Conservation (phyloP, 2,888 invertebrate genomes). For the Meiosimyza platycephala region DNA sequence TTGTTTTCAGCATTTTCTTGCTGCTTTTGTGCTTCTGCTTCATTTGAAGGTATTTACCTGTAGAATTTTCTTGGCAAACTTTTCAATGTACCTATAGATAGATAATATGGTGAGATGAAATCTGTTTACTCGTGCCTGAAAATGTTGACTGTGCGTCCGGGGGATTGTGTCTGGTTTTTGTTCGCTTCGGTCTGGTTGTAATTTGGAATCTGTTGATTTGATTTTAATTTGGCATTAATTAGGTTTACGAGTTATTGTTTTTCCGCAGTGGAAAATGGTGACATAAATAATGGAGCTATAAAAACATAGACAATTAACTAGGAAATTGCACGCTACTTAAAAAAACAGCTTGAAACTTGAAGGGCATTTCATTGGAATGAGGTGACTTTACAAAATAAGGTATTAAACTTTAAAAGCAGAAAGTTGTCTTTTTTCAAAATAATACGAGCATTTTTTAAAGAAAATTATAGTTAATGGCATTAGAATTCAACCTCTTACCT, state of each 20-base stretch:
- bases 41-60: background rate
- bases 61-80: slow-evolving; percentile 13
- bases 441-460: too few relatives aligned
- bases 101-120: slow-evolving; percentile 1
- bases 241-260: background rate
- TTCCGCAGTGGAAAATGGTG: background rate
- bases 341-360: too few relatives aligned
- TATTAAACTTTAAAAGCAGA: too few relatives aligned
- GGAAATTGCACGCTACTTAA: too few relatives aligned
- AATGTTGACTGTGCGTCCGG: slow-evolving; percentile 21
- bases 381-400: too few relatives aligned
- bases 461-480: too few relatives aligned
- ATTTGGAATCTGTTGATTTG: slow-evolving; percentile 24
- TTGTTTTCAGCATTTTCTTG: background rate
- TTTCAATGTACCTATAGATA: background rate
- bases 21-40: background rate
- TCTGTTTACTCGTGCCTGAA: slow-evolving; percentile 14
- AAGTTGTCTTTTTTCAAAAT: too few relatives aligned
- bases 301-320: too few relatives aligned
- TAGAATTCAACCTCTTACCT: too few relatives aligned
- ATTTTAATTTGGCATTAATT: slow-evolving; percentile 30
- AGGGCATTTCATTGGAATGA: too few relatives aligned
- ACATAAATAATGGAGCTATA: too few relatives aligned
- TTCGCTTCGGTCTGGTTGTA: background rate
- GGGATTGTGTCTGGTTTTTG: slow-evolving; percentile 1